Conservation (phyloP, 2,797 vertebrate species). For the Adrianichthys oophorus region DNA sequence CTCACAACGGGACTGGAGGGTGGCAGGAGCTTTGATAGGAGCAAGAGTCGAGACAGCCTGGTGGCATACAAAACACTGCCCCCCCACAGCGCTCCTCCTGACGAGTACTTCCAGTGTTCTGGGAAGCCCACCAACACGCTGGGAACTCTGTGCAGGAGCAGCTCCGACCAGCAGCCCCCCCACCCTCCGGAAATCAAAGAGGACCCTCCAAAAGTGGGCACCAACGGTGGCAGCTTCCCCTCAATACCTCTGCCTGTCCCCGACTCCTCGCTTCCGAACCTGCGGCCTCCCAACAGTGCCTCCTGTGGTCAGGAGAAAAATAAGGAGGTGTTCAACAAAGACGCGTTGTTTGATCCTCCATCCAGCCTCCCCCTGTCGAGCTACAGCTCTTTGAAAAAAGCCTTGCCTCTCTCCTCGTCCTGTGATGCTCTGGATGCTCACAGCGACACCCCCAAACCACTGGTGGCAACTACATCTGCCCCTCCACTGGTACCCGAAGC, state of each 20-base stretch:
- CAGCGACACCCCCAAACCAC: slow-evolving; percentile 88
- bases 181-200: slow-evolving; percentile 87
- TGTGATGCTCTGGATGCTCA: slow-evolving; percentile 83
- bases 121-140: slow-evolving; percentile 86
- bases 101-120: slow-evolving; percentile 95
- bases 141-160: slow-evolving; percentile 87
- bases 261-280: slow-evolving; percentile 84
- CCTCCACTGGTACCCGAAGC: slow-evolving; percentile 75
- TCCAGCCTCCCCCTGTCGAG: slow-evolving; percentile 85
- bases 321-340: slow-evolving; percentile 96
- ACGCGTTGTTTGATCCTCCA: slow-evolving; percentile 93
- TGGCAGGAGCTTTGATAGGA: slow-evolving; percentile 85
- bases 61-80: slow-evolving; percentile 84
- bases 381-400: slow-evolving; percentile 85
- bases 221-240: slow-evolving; percentile 76
- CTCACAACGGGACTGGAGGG: slow-evolving; percentile 75
- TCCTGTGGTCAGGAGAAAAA: slow-evolving; percentile 90
- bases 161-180: slow-evolving; percentile 81
- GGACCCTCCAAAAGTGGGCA: slow-evolving; percentile 80
- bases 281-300: slow-evolving; percentile 83
- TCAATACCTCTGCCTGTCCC: slow-evolving; percentile 76
- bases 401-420: slow-evolving; percentile 56
- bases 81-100: slow-evolving; percentile 47
- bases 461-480: slow-evolving; percentile 64
- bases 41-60: slow-evolving; percentile 84